Evolutionary conservation across 2,113 vertebrate genomes (phyloP).

Genomic region (Nibea albiflora): DNA sequence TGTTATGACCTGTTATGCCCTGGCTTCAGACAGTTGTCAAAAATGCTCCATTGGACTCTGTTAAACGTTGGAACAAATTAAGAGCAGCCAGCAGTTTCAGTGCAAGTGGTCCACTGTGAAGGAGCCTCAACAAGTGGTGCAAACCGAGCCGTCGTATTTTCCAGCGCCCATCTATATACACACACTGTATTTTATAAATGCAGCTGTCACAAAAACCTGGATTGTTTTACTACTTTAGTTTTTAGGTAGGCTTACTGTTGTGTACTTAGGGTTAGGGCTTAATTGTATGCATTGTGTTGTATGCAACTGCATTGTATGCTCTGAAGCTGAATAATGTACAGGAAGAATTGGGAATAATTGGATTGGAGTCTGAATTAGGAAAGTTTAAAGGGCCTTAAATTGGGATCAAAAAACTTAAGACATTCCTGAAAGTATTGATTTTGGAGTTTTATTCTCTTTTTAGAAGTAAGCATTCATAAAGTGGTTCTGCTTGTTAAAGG

Average conservation of each 20-base stretch:
- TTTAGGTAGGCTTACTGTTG: background rate
- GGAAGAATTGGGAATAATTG: background rate
- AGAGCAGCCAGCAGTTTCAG: background rate
- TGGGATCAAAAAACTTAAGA: background rate
- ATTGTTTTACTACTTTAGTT: background rate
- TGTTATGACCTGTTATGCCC: too few species aligned
- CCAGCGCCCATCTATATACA: too few species aligned
- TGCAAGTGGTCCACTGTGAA: background rate
- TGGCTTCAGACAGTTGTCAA: background rate
- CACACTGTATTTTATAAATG: background rate
- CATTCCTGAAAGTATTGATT: background rate
- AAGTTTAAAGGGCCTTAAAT: background rate
- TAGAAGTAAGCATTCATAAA: background rate
- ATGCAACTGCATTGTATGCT: background rate
- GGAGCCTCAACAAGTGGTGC: background rate
- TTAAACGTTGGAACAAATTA: background rate
- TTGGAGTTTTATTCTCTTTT: background rate
- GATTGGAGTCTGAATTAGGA: background rate
- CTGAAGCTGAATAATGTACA: background rate
- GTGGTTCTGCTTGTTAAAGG: background rate
- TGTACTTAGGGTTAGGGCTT: too few species aligned
- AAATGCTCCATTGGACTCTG: background rate
- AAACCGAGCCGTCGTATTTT: background rate
- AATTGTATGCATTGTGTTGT: too few species aligned
- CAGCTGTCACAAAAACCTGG: background rate